A percentile compares a stretch with the other conserved stretches of the same genome.
Conservation (phyloP, 2,888 invertebrate genomes). For the Heliconius erato region DNA sequence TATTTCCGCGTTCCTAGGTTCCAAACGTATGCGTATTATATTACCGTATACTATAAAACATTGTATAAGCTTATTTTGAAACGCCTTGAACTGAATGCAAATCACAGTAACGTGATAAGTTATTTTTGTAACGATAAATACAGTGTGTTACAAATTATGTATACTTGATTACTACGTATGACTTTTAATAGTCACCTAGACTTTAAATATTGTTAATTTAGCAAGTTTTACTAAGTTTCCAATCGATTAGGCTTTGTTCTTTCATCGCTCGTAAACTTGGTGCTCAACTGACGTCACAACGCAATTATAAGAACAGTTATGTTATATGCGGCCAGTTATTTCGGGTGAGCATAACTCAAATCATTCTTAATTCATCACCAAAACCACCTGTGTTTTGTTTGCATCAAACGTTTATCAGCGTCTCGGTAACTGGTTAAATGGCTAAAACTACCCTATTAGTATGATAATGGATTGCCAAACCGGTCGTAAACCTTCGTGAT, state of each 20-base stretch:
- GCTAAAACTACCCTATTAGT: constrained; percentile 74
- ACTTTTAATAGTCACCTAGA: background rate
- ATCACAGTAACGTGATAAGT: constrained; percentile 24
- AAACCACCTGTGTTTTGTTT: constrained; percentile 52
- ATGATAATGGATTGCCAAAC: constrained; percentile 73
- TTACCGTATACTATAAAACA: background rate
- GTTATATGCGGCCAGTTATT: constrained; percentile 39
- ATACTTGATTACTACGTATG: background rate
- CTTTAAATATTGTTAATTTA: background rate
- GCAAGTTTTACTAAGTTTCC: background rate
- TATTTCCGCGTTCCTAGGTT: constrained; percentile 39
- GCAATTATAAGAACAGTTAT: constrained; percentile 40
- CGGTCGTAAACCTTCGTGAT: constrained; percentile 66
- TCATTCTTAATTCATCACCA: constrained; percentile 43
- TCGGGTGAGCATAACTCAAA: constrained; percentile 41
- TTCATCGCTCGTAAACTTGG: constrained; percentile 2
- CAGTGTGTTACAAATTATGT: constrained; percentile 3
- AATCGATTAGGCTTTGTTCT: background rate
- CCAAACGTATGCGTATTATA: constrained; percentile 1
- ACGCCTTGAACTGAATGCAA: constrained; percentile 11
- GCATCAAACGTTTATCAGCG: constrained; percentile 48
- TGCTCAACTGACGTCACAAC: constrained; percentile 25
- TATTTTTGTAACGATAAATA: constrained; percentile 7
- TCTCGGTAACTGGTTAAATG: constrained; percentile 63
- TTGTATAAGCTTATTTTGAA: constrained; percentile 4